These are phyloP conservation scores for Hafferia zeledoni DNA, from an alignment of 2,797 vertebrate species.

Conservation along the genomic window DNA sequence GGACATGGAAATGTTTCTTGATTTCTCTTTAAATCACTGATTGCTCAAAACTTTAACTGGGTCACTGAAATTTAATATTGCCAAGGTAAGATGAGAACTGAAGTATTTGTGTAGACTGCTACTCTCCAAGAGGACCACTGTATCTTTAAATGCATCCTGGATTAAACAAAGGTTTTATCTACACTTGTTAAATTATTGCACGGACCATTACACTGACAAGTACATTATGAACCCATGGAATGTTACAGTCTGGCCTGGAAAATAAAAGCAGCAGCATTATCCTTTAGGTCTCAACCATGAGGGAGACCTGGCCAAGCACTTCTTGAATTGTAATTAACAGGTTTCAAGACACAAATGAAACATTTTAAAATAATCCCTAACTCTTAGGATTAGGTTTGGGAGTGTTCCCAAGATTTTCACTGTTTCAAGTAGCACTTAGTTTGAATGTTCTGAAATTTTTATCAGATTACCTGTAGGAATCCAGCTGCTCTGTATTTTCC, in stretches of 20 bases:
- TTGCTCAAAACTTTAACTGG: neutral
- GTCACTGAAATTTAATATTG: neutral
- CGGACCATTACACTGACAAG: slow-evolving; percentile 65
- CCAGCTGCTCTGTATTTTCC: neutral
- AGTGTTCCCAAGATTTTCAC: neutral
- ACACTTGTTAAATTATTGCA: slow-evolving; percentile 65
- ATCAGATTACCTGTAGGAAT: neutral
- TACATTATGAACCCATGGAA: slow-evolving; percentile 57
- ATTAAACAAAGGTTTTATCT: slow-evolving; percentile 48
- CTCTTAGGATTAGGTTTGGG: neutral
- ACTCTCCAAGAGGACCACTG: slow-evolving; percentile 7
- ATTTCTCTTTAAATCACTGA: neutral
- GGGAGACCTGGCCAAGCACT: neutral
- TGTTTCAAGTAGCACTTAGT: neutral
- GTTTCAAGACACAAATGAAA: slow-evolving; percentile 1
- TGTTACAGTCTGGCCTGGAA: slow-evolving; percentile 48
- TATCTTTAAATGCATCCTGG: slow-evolving; percentile 46
- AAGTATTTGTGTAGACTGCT: neutral
- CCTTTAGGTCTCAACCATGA: neutral
- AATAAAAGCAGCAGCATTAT: slow-evolving; percentile 41
- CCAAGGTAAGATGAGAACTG: neutral
- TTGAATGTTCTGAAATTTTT: neutral
- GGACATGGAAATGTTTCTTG: neutral
- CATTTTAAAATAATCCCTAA: neutral
- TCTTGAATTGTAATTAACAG: neutral